A percentile compares a stretch with the other conserved stretches of the same genome.
Evolutionary conservation across 2,888 invertebrate species (phyloP).

Genomic region (Myathropa florea): DNA sequence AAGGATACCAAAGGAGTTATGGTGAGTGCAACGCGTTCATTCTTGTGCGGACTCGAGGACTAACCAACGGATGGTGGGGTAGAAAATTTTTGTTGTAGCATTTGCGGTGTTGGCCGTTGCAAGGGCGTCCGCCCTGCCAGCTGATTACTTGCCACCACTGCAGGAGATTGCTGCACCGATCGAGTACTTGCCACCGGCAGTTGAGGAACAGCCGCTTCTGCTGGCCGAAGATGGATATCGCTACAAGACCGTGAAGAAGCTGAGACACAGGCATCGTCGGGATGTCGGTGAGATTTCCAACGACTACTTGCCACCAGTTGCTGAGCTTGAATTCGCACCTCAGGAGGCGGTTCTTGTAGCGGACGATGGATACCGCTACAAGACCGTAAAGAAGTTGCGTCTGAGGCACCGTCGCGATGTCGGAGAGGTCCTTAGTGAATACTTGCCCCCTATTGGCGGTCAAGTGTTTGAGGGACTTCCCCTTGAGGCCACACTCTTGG

Average conservation of each 20-base stretch:
- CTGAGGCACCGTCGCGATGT: conserved; percentile 75
- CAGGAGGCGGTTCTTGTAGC: conserved; percentile 14
- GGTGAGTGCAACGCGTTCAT: conserved; percentile 1
- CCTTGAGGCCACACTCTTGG: conserved; percentile 28
- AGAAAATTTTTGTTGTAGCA: conserved; percentile 76
- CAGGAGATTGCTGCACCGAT: conserved; percentile 50
- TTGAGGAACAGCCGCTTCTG: conserved; percentile 47
- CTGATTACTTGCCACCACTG: conserved; percentile 58
- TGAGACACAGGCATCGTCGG: conserved; percentile 73
- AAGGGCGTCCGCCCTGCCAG: conserved; percentile 69
- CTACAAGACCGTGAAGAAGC: conserved; percentile 54
- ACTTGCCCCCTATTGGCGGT: conserved; percentile 75
- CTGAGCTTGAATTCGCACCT: conserved; percentile 49
- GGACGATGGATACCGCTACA: conserved; percentile 56
- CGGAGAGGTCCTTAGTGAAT: conserved; percentile 75
- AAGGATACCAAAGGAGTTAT: conserved; percentile 7
- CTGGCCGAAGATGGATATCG: conserved; percentile 55
- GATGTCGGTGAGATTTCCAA: conserved; percentile 76
- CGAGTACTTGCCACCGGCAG: conserved; percentile 73
- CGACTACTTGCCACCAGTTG: conserved; percentile 77
- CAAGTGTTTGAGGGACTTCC: conserved; percentile 48
- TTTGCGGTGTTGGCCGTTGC: conserved; percentile 77
- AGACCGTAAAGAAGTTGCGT: conserved; percentile 50
- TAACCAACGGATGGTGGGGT: conserved; percentile 4
- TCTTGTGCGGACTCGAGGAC: not conserved